These are phyloP conservation scores for Eubasilissa regina DNA, from an alignment of 1,140 invertebrate genomes.

Conservation along the genomic window DNA sequence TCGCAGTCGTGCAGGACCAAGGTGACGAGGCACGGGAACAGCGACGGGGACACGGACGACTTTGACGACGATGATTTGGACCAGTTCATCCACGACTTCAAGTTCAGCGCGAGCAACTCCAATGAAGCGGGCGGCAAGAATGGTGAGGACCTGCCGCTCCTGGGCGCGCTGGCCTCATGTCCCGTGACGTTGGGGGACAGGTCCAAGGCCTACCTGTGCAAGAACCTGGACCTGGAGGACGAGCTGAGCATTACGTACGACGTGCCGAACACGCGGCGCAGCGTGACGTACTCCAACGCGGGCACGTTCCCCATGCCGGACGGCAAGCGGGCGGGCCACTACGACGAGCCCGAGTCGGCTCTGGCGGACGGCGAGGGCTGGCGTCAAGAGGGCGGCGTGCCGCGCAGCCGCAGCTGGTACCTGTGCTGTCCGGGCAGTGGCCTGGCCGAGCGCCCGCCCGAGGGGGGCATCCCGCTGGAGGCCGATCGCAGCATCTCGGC, in stretches of 20 bases:
- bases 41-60: slow-evolving; percentile 55
- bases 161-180: slow-evolving; percentile 60
- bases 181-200: slow-evolving; percentile 52
- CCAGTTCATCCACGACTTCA: slow-evolving; percentile 62
- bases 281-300: slow-evolving; percentile 68
- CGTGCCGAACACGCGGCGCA: slow-evolving; percentile 46
- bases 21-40: slow-evolving; percentile 45
- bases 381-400: slow-evolving; percentile 62
- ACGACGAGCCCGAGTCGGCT: slow-evolving; percentile 52
- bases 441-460: slow-evolving; percentile 65
- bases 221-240: slow-evolving; percentile 57
- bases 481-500: slow-evolving; percentile 21
- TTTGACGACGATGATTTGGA: slow-evolving; percentile 48
- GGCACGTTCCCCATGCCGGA: slow-evolving; percentile 71
- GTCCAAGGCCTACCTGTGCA: slow-evolving; percentile 55
- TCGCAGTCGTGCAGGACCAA: background rate
- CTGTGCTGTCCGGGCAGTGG: slow-evolving; percentile 69
- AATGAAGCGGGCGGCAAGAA: slow-evolving; percentile 62
- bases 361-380: slow-evolving; percentile 58
- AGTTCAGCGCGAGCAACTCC: slow-evolving; percentile 61
- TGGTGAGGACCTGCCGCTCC: slow-evolving; percentile 65
- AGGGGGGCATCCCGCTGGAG: slow-evolving; percentile 62
- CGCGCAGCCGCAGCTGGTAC: slow-evolving; percentile 69
- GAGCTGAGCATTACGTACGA: slow-evolving; percentile 51
- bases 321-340: slow-evolving; percentile 63